These are phyloP conservation scores for Parus major DNA, from an alignment of 2,113 vertebrate species.

Conservation along the genomic window DNA sequence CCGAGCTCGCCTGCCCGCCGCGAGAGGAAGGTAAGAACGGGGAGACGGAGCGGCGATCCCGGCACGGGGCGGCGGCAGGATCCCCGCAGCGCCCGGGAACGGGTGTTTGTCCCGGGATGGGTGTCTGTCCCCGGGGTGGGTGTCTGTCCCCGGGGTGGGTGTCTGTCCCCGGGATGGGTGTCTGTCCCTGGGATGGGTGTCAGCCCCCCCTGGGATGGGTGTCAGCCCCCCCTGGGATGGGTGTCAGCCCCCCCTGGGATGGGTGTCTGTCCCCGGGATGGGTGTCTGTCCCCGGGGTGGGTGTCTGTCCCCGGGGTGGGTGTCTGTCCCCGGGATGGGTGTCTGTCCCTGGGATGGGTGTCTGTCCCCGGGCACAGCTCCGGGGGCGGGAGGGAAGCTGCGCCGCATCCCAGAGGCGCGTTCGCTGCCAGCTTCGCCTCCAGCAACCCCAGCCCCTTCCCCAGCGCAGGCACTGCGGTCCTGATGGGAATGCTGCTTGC, in stretches of 20 bases:
- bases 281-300: too few species aligned
- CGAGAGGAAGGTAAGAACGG: neutral
- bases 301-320: neutral
- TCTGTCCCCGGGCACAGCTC: neutral
- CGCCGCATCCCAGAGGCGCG: neutral
- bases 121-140: neutral
- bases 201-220: neutral
- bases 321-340: neutral
- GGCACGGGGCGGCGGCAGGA: neutral
- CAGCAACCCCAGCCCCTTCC: neutral
- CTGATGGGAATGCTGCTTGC: neutral
- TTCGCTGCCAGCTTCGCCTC: neutral
- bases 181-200: neutral
- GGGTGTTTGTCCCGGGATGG: neutral
- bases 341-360: neutral
- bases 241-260: too few species aligned
- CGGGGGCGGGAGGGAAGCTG: neutral
- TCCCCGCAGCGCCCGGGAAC: neutral
- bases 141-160: neutral
- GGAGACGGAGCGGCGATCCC: neutral
- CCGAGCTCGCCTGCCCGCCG: neutral
- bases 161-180: neutral
- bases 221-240: neutral
- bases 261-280: neutral
- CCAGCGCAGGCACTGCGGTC: neutral